Evolutionary conservation across 2,113 vertebrate genomes (phyloP).

Genomic region (Alligator mississippiensis): DNA sequence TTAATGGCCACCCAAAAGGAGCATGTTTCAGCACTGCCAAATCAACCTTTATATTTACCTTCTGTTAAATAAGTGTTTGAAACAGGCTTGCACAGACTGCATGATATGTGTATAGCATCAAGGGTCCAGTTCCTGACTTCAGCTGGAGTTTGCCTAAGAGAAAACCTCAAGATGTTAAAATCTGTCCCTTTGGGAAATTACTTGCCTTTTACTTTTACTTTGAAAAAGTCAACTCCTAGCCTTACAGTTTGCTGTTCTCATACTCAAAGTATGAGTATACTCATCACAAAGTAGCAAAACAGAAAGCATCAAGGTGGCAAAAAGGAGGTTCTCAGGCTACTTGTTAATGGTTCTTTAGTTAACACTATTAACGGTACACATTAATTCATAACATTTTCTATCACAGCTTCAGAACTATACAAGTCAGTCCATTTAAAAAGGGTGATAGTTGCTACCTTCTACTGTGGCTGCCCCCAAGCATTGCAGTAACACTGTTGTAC

Average conservation of each 20-base stretch:
- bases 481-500: not conserved
- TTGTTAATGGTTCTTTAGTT: not conserved
- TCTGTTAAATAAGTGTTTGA: not conserved
- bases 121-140: not conserved
- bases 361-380: not conserved
- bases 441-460: not conserved
- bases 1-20: not conserved
- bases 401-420: slow-evolving; percentile 18
- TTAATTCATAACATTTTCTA: not conserved
- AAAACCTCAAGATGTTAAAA: not conserved
- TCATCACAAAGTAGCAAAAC: not conserved
- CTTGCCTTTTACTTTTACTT: not conserved
- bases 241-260: not conserved
- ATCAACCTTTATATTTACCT: not conserved
- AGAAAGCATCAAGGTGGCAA: not conserved
- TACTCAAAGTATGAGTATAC: not conserved
- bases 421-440: slow-evolving; percentile 30
- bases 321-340: not conserved
- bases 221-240: not conserved
- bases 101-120: not conserved
- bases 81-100: not conserved
- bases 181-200: not conserved
- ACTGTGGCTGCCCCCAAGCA: not conserved
- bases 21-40: not conserved
- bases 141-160: not conserved